Base-by-base conservation (phyloP, 2,888 invertebrate genomes). In the Nysson spinosus region DNA sequence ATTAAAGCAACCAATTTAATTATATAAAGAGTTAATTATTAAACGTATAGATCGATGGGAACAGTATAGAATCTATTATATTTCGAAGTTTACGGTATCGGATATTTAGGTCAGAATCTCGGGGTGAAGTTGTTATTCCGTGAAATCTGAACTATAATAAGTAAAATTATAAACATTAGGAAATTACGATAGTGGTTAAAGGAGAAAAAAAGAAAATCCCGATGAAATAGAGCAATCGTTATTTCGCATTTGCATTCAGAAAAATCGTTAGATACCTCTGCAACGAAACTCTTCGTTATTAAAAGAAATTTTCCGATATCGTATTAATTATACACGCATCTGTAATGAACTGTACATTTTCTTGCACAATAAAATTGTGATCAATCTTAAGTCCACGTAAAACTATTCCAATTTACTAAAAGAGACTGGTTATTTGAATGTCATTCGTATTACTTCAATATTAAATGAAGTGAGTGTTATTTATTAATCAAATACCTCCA, bases 341-440 rank as follows among this genome's bases (percentile, higher is more conserved):
- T 72, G 35, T 65, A 65, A 69, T 43, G 65, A 55, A 69, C 63
- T 75, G 74, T 74, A 75, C 62, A 61, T 69, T 72, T 75, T 64
- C 63, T 60, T 72, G 74, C 74, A 75, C 74, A 75, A 75, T 75
- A 75, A 75, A 75, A 75, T 69, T 75, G 75, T 75, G 66, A 75
- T 69, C 42, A 70, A 72, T 64, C 39, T 37, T 51, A 58, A n/a
- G n/a, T n/a, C n/a, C n/a, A n/a, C n/a, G n/a, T n/a, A n/a, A n/a
- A n/a, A n/a, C n/a, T n/a, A n/a, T n/a, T n/a, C n/a, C n/a, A n/a
- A n/a, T n/a, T n/a, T n/a, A n/a, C n/a, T n/a, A n/a, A n/a, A n/a
- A n/a, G n/a, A n/a, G n/a, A n/a, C n/a, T n/a, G n/a, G n/a, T n/a
- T n/a, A n/a, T n/a, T n/a, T n/a, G n/a, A n/a, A n/a, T n/a, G n/a